Evolutionary conservation across 1,140 invertebrate genomes (phyloP), one percentile per base, ranked within the genome.

Genomic region (Hyposmocoma kahamanoa): DNA sequence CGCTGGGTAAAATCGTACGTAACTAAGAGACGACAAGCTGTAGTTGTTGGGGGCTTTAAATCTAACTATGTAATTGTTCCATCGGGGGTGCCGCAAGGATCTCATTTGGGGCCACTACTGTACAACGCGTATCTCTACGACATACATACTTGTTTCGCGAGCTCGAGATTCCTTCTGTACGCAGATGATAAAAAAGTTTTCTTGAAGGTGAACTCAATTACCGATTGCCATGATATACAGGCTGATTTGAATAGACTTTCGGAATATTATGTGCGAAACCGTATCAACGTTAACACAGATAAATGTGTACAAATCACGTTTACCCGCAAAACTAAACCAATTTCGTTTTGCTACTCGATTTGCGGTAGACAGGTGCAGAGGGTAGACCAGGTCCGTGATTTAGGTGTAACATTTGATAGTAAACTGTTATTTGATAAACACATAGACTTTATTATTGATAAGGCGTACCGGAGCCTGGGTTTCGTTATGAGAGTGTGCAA

Each of bases 141-240:
- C 30, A 42, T 52, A 26, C 24, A 18, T 13, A 39, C 36, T 19
- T n/a, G 4, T 42, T 22, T 51, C 10, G 20, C 15, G 9, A 24
- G 26, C 19, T 42, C 22, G 17, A 41, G 22, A 21, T 8, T 21
- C 10, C 18, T 20, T 2, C 19, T 41, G 9, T 41, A 21, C 13
- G 38, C 21, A 39, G 54, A 56, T 47, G 59, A 61, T 30, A 22
- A 30, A 41, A 54, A 54, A 42, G 39, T 59, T 20, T 59, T 34
- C n/a, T 51, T 15, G 22, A 41, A n/a, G 11, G 18, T 46, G 20
- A 19, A 22, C 44, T n/a, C n/a, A 11, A 20, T 10, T 8, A 11
- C 38, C 10, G 38, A 41, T 20, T 10, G 18, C n/a, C 4, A 8
- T 11, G 9, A 6, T 13, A 1, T 41, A 9, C 38, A 41, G 22